Conservation (phyloP, 2,797 vertebrate genomes). For the Lagorchestes hirsutus region DNA sequence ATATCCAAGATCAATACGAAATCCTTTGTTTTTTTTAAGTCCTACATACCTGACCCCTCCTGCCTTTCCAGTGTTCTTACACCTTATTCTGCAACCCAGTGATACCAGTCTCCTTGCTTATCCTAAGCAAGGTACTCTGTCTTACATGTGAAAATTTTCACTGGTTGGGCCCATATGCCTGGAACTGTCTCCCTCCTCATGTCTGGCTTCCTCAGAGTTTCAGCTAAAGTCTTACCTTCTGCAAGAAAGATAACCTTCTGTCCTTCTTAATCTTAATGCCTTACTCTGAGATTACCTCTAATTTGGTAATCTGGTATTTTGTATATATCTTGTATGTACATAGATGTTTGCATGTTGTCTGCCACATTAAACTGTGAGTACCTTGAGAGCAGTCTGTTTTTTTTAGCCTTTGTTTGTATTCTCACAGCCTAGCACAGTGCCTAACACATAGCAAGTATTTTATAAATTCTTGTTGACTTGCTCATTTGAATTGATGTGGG, state of each 20-base stretch:
- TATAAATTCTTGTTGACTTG: background rate
- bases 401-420: background rate
- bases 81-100: background rate
- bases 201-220: background rate
- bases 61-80: background rate
- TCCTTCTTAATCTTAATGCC: background rate
- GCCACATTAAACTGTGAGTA: background rate
- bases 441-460: background rate
- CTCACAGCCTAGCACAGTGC: background rate
- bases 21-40: background rate
- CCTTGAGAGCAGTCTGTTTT: background rate
- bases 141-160: background rate
- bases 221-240: background rate
- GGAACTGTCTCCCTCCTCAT: background rate
- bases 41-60: background rate
- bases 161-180: background rate
- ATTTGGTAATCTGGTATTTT: background rate
- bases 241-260: background rate
- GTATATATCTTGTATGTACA: background rate
- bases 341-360: background rate
- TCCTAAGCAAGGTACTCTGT: background rate
- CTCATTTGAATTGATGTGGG: background rate
- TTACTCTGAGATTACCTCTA: background rate
- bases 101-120: background rate
- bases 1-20: background rate